Conservation (phyloP, 2,888 invertebrate genomes). For the Pachymerium ferrugineum region DNA sequence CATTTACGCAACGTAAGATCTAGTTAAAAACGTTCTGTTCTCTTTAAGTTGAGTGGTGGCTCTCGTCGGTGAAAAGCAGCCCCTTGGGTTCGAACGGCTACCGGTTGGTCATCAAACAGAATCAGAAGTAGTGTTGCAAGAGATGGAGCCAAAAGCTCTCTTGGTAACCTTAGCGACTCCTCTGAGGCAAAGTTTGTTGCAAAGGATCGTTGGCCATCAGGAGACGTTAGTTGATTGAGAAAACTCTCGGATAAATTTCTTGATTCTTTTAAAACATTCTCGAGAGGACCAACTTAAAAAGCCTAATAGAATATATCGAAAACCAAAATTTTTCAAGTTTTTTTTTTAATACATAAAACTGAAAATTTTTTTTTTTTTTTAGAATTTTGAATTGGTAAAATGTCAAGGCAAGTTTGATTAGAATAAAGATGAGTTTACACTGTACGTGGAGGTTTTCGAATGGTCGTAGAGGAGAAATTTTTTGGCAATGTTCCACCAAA, state of each 20-base stretch:
- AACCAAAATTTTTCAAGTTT: no score
- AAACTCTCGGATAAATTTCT: not conserved
- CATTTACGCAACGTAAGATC: conserved; percentile 2
- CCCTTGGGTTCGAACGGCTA: conserved; percentile 3
- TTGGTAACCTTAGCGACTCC: conserved; percentile 7
- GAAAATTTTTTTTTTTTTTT: not conserved
- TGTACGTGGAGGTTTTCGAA: not conserved
- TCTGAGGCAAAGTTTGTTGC: not conserved
- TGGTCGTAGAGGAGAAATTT: not conserved
- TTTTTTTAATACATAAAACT: not conserved
- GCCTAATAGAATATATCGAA: not conserved
- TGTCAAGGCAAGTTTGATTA: not conserved
- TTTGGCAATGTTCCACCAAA: not conserved
- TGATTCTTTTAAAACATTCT: not conserved
- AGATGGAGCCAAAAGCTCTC: not conserved
- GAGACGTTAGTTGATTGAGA: conserved; percentile 12
- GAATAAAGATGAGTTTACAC: not conserved
- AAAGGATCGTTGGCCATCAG: not conserved
- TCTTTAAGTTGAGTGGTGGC: not conserved
- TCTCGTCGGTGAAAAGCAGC: not conserved
- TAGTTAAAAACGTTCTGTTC: conserved; percentile 10
- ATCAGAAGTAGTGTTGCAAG: conserved; percentile 15
- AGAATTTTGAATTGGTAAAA: not conserved
- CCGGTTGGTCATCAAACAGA: not conserved
- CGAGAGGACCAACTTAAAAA: not conserved